phyloP scores from a whole-genome alignment of 2,888 invertebrate species.

The Abscondita cerata region DNA sequence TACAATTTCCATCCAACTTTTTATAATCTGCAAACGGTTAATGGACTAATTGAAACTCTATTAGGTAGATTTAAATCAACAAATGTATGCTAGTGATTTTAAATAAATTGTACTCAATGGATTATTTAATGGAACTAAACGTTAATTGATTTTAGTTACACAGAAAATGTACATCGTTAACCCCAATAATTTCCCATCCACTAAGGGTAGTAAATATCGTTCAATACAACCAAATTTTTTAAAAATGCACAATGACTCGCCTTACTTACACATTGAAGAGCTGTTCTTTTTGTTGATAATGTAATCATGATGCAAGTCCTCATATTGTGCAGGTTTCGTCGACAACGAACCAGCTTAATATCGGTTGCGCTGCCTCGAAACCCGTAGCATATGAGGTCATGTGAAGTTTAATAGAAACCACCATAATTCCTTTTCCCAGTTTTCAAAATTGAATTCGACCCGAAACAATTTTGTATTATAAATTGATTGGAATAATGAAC shows the following conservation, averaged over 20 bases:
- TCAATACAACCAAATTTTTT: no score
- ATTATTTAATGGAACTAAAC: no score
- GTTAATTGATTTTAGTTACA: no score
- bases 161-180: no score
- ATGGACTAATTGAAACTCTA: no score
- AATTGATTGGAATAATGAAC: slow-evolving; percentile 9
- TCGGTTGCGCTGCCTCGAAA: slow-evolving; percentile 87
- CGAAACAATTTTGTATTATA: neutral
- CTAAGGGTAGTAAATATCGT: no score
- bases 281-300: slow-evolving; percentile 18
- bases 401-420: neutral
- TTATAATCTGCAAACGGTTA: no score
- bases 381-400: slow-evolving; percentile 78
- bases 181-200: no score
- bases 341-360: slow-evolving; percentile 86
- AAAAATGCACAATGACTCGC: neutral
- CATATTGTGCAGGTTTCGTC: slow-evolving; percentile 95
- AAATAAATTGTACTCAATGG: no score
- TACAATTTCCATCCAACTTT: no score
- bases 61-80: no score
- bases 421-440: neutral
- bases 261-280: neutral
- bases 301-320: slow-evolving; percentile 28
- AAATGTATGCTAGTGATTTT: no score
- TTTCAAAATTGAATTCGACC: neutral